These are phyloP conservation scores for Drosophila neocordata DNA, from an alignment of 1,140 invertebrate genomes.

Conservation along the genomic window DNA sequence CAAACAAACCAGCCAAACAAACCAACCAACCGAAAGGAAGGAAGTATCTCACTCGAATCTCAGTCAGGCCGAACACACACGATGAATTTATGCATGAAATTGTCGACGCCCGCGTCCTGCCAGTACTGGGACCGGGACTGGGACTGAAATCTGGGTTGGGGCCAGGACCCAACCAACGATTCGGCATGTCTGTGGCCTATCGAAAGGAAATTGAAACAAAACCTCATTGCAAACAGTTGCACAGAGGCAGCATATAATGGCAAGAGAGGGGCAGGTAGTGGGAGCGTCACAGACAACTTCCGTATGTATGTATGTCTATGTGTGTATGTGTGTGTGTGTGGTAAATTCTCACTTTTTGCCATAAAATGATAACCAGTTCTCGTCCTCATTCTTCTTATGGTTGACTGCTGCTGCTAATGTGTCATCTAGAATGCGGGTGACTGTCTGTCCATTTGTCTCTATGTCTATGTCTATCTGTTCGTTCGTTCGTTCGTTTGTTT, in stretches of 20 bases:
- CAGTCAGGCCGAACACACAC: conserved; percentile 67
- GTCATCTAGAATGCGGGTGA: conserved; percentile 65
- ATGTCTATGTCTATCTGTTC: conserved; percentile 22
- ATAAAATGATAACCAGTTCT: conserved; percentile 59
- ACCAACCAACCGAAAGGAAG: conserved; percentile 62
- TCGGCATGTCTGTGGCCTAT: conserved; percentile 76
- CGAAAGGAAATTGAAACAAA: conserved; percentile 81
- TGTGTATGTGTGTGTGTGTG: conserved; percentile 6
- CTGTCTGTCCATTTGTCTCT: conserved; percentile 17
- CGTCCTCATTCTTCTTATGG: not conserved
- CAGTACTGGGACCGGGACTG: no score
- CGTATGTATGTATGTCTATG: conserved; percentile 33
- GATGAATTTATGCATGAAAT: conserved; percentile 81
- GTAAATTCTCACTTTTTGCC: conserved; percentile 63
- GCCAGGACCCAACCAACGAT: conserved; percentile 11
- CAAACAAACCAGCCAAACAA: conserved; percentile 35
- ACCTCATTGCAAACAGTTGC: conserved; percentile 74
- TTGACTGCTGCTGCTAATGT: conserved; percentile 34
- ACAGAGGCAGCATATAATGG: conserved; percentile 68
- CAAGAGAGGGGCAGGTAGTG: not conserved
- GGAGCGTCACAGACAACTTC: conserved; percentile 36
- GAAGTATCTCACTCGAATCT: conserved; percentile 80
- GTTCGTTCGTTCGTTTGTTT: conserved; percentile 29
- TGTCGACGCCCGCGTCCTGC: conserved; percentile 75
- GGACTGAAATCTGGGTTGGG: not conserved